Base-by-base conservation (phyloP, 2,113 vertebrate genomes). In the Pangasianodon gigas region DNA sequence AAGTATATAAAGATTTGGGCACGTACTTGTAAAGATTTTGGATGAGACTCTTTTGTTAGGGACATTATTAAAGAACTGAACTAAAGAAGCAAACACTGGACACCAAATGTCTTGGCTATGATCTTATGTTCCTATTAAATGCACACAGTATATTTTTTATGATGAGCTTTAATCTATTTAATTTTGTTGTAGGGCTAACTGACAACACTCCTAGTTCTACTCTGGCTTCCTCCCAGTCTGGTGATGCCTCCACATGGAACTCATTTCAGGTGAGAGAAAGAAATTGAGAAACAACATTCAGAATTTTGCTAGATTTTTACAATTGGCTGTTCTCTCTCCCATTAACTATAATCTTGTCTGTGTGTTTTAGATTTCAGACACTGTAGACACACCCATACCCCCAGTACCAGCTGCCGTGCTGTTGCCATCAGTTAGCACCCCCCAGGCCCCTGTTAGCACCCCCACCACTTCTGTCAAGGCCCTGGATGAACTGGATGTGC, bases 401-500 rank as follows among this genome's bases (percentile, higher is more conserved):
- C 92, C 90, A 0, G 85, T 83, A 1, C 93, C 94, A 80, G 88
- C 94, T 48, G 91, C 95, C 52, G 90, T 94, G 81, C 74, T 96
- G 79, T 88, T 86, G n/a, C 95, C 96, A 29, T 92, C 94, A 19
- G 91, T 95, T 32, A 82, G 92, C 9, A 85, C 92, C 8, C 37
- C 87, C 37, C 93, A 91, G 92, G 32, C 91, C 92, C 0, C 93
- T 84, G 21, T 89, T 60, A 86, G 77, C 62, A 90, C 69, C 41
- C 16, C 92, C 19, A 2, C 92, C 46, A 89, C 93, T 18, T 86
- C 94, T 0, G 95, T 94, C 85, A 98, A 96, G 86, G 96, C 97
- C 90, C 94, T 99, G 94, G 97, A 98, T 44, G 98, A 98, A 93
- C 95, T 99, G 89, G 98, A 99, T 86, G 91, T 97, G 86, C 94